Percentiles rank a stretch among this genome's conserved stretches.
Evolutionary conservation across 2,113 vertebrate genomes (phyloP).

Genomic region (Baryphthengus martii): DNA sequence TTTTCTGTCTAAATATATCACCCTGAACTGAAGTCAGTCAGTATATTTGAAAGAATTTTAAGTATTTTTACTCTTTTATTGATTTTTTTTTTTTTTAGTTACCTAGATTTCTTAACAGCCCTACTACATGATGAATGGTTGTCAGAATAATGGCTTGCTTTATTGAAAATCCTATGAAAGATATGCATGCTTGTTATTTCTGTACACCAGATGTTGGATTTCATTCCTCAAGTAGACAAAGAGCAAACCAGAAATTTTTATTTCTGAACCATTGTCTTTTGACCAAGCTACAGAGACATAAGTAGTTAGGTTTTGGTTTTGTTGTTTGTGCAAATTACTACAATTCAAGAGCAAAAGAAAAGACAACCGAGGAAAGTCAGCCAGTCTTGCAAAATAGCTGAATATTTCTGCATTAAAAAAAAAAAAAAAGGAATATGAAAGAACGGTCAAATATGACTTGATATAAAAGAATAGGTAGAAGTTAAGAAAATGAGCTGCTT

Average conservation of each 20-base stretch:
- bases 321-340: neutral
- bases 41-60: neutral
- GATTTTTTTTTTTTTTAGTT: neutral
- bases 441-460: neutral
- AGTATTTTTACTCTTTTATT: neutral
- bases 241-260: neutral
- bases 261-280: neutral
- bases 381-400: neutral
- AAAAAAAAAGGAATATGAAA: neutral
- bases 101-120: neutral
- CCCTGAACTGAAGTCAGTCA: neutral
- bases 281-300: neutral
- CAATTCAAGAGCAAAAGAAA: neutral
- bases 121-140: neutral
- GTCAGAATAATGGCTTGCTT: neutral
- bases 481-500: neutral
- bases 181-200: neutral
- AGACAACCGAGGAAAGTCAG: neutral
- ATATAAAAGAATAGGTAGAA: neutral
- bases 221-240: neutral
- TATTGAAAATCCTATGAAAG: neutral
- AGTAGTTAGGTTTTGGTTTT: neutral
- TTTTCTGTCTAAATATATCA: neutral
- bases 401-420: neutral
- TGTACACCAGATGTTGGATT: neutral